Conservation (phyloP, 2,888 invertebrate species). For the Rhagium mordax region DNA sequence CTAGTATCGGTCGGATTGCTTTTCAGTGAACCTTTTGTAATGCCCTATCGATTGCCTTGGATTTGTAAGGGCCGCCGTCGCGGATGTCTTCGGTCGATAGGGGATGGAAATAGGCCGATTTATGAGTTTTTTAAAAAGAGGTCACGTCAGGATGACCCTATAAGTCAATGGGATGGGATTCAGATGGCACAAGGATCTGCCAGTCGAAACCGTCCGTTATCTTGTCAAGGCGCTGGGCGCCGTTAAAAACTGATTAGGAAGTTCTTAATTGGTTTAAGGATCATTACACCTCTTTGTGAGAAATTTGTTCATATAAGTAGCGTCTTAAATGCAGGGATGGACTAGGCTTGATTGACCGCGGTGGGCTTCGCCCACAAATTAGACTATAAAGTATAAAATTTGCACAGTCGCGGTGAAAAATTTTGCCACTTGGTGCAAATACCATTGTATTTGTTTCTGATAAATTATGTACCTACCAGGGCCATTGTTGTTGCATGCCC, state of each 20-base stretch:
- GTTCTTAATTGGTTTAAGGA: background rate
- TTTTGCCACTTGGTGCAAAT: too few species aligned
- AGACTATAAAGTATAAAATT: too few species aligned
- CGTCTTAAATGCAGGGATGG: too few species aligned
- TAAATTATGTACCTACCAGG: too few species aligned
- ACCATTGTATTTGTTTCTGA: too few species aligned
- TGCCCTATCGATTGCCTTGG: slow-evolving; percentile 9
- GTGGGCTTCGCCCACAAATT: too few species aligned
- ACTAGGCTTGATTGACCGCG: too few species aligned
- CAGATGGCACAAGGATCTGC: background rate
- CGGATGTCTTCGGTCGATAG: slow-evolving; percentile 11
- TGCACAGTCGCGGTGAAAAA: too few species aligned
- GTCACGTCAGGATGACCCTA: background rate
- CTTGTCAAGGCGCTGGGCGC: background rate
- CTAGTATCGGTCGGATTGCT: slow-evolving; percentile 8
- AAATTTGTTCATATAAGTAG: too few species aligned
- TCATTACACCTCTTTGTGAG: too few species aligned
- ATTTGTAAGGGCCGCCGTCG: slow-evolving; percentile 11
- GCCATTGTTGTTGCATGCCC: too few species aligned
- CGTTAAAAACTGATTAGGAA: background rate
- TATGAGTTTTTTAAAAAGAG: slow-evolving; percentile 18
- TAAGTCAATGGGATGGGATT: background rate
- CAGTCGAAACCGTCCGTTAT: background rate
- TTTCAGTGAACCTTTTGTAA: background rate
- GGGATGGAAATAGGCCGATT: slow-evolving; percentile 29